phyloP scores from a whole-genome alignment of 2,113 vertebrate genomes.

The Pan paniscus region DNA sequence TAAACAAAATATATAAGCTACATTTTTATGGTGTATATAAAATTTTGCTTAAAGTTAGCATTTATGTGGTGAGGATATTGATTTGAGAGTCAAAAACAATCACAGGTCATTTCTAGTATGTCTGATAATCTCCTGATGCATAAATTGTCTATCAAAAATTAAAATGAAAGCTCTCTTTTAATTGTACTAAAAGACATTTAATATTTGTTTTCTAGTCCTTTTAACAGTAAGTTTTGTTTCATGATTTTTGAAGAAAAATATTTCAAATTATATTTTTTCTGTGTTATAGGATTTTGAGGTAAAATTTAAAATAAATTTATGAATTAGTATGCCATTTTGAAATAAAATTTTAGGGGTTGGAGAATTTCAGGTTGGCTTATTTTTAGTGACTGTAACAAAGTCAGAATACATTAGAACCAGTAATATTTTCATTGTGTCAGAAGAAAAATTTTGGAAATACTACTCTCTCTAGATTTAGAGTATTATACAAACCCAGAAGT shows the following conservation, averaged over 20 bases:
- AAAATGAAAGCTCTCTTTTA: not conserved
- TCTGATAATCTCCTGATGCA: not conserved
- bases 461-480: not conserved
- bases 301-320: not conserved
- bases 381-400: not conserved
- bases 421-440: not conserved
- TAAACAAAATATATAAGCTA: not conserved
- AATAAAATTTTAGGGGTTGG: not conserved
- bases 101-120: not conserved
- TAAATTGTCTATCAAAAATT: not conserved
- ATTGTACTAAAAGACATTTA: not conserved
- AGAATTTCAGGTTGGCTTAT: not conserved
- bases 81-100: slow-evolving; percentile 1
- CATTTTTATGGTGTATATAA: not conserved
- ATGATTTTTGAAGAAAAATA: not conserved
- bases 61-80: slow-evolving; percentile 1
- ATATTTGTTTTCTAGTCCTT: not conserved
- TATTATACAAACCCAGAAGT: not conserved
- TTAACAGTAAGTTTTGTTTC: not conserved
- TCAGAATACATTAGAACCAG: not conserved
- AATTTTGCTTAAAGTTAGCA: not conserved
- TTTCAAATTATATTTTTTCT: slow-evolving; percentile 40
- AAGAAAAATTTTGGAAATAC: slow-evolving; percentile 1
- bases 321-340: not conserved
- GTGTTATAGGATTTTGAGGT: not conserved